Evolutionary conservation across 2,888 invertebrate species (phyloP).

Genomic region (Meandrusa payeni): DNA sequence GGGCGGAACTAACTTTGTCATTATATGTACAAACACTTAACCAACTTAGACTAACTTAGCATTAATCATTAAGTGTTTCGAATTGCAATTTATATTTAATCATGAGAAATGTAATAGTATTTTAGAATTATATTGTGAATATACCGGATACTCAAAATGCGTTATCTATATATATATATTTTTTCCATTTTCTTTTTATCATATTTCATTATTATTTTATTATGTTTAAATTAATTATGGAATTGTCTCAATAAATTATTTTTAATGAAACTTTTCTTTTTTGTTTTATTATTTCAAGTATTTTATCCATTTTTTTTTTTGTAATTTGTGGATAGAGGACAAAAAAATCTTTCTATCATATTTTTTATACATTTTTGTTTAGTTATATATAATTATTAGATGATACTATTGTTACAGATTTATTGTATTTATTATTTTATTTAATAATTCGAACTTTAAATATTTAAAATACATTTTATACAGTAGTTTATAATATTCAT

Average conservation of each 20-base stretch:
- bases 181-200: slow-evolving; percentile 7
- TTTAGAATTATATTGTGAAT: slow-evolving; percentile 18
- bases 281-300: too few species aligned
- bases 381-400: too few species aligned
- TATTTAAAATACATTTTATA: too few species aligned
- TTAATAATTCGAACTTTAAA: too few species aligned
- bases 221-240: slow-evolving; percentile 19
- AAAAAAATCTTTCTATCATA: slow-evolving; percentile 1
- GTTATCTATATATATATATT: slow-evolving; percentile 15
- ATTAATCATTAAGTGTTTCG: slow-evolving; percentile 17
- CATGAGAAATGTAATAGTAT: slow-evolving; percentile 8
- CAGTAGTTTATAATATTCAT: too few species aligned
- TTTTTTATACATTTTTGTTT: too few species aligned
- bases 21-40: slow-evolving; percentile 18
- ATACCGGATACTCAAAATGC: slow-evolving; percentile 23
- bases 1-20: slow-evolving; percentile 7
- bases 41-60: slow-evolving; percentile 4
- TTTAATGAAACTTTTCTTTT: slow-evolving; percentile 13
- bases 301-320: too few species aligned
- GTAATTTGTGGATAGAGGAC: too few species aligned
- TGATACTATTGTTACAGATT: too few species aligned
- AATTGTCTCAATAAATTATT: slow-evolving; percentile 25
- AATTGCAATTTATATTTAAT: slow-evolving; percentile 22
- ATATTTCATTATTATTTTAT: slow-evolving; percentile 17
- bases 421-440: too few species aligned